phyloP scores from a whole-genome alignment of 2,888 invertebrate genomes.

The Poecilobothrus nobilitatus region DNA sequence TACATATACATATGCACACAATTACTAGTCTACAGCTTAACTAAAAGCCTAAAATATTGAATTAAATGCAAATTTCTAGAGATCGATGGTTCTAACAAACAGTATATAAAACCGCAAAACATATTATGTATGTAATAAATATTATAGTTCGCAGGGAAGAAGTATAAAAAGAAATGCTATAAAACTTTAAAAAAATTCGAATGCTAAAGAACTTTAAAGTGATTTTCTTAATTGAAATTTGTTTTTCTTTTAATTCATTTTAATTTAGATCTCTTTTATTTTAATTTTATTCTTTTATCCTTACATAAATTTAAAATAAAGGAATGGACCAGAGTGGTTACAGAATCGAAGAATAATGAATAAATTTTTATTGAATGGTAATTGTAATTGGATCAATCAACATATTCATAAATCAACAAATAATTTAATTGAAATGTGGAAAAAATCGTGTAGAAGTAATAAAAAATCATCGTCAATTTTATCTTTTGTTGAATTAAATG shows the following conservation, averaged over 20 bases:
- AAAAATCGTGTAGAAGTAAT: conserved; percentile 20
- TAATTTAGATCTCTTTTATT: too few relatives aligned
- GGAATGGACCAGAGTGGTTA: conserved; percentile 74
- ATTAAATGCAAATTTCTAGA: too few relatives aligned
- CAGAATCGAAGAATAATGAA: conserved; percentile 64
- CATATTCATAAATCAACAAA: conserved; percentile 51
- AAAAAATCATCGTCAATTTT: conserved; percentile 30
- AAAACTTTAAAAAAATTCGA: too few relatives aligned
- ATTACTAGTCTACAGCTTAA: too few relatives aligned
- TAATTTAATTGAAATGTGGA: conserved; percentile 50
- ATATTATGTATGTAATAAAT: too few relatives aligned
- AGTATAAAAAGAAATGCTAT: too few relatives aligned
- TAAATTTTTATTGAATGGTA: conserved; percentile 58
- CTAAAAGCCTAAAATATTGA: too few relatives aligned
- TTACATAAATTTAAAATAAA: conserved; percentile 25
- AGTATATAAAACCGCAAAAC: too few relatives aligned
- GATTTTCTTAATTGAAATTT: neutral
- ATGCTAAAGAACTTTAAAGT: neutral
- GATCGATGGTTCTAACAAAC: too few relatives aligned
- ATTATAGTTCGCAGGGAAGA: too few relatives aligned
- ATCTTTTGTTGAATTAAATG: conserved; percentile 43
- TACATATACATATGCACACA: too few relatives aligned
- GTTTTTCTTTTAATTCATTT: neutral
- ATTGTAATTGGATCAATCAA: conserved; percentile 51
- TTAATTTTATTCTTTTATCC: neutral